phyloP scores from a whole-genome alignment of 1,140 invertebrate genomes.

The Calliopsis andreniformis region DNA sequence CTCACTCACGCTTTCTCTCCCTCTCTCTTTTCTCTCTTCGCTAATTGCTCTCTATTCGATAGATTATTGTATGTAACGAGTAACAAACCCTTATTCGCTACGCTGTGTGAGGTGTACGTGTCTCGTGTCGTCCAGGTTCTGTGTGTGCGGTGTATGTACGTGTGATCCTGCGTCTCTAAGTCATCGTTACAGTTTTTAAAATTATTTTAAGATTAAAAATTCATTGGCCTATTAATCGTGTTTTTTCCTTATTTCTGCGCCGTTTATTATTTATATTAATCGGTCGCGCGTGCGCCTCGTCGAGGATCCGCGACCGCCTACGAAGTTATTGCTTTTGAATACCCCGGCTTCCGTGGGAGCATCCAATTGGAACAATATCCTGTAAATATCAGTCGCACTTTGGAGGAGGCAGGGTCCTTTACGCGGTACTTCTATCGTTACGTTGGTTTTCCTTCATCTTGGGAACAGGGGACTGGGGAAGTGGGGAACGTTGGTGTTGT shows the following conservation, averaged over 20 bases:
- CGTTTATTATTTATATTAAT: constrained; percentile 57
- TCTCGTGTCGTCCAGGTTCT: too few species aligned
- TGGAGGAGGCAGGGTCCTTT: constrained; percentile 38
- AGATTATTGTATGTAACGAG: constrained; percentile 20
- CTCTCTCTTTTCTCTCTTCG: neutral
- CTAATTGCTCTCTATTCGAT: neutral
- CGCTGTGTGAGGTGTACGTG: neutral
- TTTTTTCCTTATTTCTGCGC: constrained; percentile 18
- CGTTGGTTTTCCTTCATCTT: neutral
- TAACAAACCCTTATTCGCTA: constrained; percentile 22
- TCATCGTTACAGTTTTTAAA: constrained; percentile 46
- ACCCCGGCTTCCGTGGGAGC: constrained; percentile 80
- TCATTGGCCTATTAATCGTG: constrained; percentile 30
- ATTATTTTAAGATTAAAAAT: constrained; percentile 57
- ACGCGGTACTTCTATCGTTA: constrained; percentile 2
- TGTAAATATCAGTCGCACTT: constrained; percentile 80
- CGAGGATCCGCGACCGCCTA: constrained; percentile 65
- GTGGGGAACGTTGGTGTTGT: neutral
- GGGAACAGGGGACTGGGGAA: neutral
- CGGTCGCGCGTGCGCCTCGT: constrained; percentile 45
- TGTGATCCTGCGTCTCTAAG: constrained; percentile 41
- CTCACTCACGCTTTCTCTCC: neutral
- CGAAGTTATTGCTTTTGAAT: constrained; percentile 81
- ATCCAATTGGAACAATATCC: constrained; percentile 81
- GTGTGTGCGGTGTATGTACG: constrained; percentile 9